Evolutionary conservation across 2,797 vertebrate species (phyloP).

Genomic region (Melanotaenia trifasciata): DNA sequence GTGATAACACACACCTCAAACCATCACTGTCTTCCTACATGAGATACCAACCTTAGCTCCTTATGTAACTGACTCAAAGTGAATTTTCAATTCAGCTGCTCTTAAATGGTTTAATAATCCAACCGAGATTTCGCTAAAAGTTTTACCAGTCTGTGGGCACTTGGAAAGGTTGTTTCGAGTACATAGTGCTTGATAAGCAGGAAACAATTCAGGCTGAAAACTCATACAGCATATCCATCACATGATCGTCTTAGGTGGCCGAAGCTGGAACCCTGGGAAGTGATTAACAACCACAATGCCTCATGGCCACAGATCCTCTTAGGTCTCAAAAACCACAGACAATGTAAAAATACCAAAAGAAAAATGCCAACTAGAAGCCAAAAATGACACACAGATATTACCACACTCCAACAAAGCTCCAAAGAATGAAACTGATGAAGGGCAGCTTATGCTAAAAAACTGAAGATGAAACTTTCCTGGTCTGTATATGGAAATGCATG

Average conservation of each 20-base stretch:
- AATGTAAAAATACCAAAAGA: not conserved
- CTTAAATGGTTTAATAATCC: conserved; percentile 43
- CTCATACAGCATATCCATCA: not conserved
- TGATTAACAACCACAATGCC: not conserved
- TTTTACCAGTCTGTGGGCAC: conserved; percentile 1
- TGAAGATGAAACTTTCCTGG: not conserved
- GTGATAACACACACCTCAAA: conserved; percentile 41
- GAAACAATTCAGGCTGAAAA: not conserved
- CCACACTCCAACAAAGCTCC: not conserved
- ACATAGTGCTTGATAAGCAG: not conserved
- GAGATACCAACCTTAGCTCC: conserved; percentile 38
- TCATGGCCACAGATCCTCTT: not conserved
- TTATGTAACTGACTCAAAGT: conserved; percentile 47
- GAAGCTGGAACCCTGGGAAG: not conserved
- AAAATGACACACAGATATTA: not conserved
- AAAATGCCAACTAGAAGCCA: not conserved
- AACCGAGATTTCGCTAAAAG: conserved; percentile 11
- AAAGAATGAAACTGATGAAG: not conserved
- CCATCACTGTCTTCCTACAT: conserved; percentile 19
- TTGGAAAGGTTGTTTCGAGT: conserved; percentile 9
- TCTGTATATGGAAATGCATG: not conserved
- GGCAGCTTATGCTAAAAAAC: not conserved
- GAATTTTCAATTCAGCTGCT: conserved; percentile 60
- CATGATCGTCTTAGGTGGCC: not conserved
- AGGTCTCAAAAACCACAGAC: not conserved